These are phyloP conservation scores for Eutrigla gurnardus DNA, from an alignment of 2,797 vertebrate species.

Conservation along the genomic window DNA sequence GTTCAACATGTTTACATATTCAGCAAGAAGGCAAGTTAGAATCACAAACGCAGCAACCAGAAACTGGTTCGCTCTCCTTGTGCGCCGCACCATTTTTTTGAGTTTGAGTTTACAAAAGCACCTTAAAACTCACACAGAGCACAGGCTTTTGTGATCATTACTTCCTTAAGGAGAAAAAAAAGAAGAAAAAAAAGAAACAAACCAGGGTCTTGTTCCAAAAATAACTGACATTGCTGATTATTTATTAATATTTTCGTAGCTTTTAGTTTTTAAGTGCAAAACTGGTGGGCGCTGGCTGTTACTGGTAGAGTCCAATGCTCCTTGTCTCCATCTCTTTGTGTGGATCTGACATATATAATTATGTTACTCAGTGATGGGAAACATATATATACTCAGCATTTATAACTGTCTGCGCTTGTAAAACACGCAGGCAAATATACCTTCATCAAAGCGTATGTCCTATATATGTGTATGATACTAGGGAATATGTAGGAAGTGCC, in stretches of 20 bases:
- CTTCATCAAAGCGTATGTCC: constrained; percentile 80
- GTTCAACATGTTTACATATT: constrained; percentile 88
- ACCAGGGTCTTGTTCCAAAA: constrained; percentile 87
- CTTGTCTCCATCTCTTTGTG: constrained; percentile 78
- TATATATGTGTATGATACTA: constrained; percentile 81
- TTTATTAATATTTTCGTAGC: constrained; percentile 84
- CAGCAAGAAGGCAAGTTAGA: constrained; percentile 83
- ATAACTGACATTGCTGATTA: constrained; percentile 82
- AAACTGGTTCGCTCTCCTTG: constrained; percentile 72
- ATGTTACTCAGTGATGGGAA: constrained; percentile 71
- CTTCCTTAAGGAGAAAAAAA: constrained; percentile 75
- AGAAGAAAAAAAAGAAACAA: constrained; percentile 71
- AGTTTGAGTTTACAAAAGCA: constrained; percentile 86
- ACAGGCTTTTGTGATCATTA: constrained; percentile 84
- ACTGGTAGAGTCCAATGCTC: constrained; percentile 82
- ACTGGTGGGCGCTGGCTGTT: constrained; percentile 84
- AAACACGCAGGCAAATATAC: constrained; percentile 74
- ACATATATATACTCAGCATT: constrained; percentile 73
- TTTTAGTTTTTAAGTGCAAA: constrained; percentile 78
- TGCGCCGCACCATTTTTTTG: constrained; percentile 58
- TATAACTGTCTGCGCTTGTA: constrained; percentile 77
- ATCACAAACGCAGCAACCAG: constrained; percentile 80
- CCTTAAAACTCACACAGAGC: constrained; percentile 87
- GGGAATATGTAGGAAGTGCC: constrained; percentile 86
- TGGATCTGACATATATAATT: constrained; percentile 87